A percentile compares a stretch with the other conserved stretches of the same genome.
phyloP scores from a whole-genome alignment of 2,113 vertebrate species.

The Saguinus midas region DNA sequence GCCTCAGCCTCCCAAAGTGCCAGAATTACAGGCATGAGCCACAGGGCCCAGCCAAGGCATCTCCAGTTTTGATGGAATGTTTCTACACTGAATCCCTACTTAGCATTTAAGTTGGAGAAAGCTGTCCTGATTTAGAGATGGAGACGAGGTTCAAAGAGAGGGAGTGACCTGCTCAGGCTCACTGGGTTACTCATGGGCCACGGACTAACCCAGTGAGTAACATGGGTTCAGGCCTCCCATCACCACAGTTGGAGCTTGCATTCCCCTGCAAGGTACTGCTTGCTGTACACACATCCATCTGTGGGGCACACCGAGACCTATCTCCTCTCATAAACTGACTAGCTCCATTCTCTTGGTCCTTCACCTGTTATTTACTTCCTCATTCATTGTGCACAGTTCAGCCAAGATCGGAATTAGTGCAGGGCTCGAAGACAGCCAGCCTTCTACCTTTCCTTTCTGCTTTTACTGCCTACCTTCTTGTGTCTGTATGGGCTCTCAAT shows the following conservation, averaged over 20 bases:
- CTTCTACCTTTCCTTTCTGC: not conserved
- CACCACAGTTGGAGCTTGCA: rapidly evolving
- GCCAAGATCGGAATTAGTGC: too few species aligned
- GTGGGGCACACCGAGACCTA: rapidly evolving
- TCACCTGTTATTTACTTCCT: not conserved
- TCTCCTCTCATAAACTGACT: not conserved
- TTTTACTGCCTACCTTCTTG: not conserved
- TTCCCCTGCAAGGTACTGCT: not conserved
- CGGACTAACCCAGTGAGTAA: too few species aligned
- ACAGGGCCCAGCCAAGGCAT: too few species aligned
- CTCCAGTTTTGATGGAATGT: not conserved
- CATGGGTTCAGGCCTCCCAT: not conserved
- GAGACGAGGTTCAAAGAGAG: not conserved
- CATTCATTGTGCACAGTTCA: not conserved
- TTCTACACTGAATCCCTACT: not conserved
- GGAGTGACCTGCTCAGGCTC: not conserved
- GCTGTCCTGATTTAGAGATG: not conserved
- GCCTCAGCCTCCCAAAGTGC: too few species aligned
- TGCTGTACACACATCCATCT: not conserved
- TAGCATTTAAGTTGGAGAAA: not conserved
- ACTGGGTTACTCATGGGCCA: not conserved
- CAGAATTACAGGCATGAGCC: too few species aligned
- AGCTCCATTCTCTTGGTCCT: too few species aligned
- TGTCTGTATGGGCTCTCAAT: not conserved
- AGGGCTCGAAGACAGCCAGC: not conserved